Percentiles rank a stretch among this genome's conserved stretches.
phyloP scores from a whole-genome alignment of 2,113 vertebrate species.

The Alouatta palliata region DNA sequence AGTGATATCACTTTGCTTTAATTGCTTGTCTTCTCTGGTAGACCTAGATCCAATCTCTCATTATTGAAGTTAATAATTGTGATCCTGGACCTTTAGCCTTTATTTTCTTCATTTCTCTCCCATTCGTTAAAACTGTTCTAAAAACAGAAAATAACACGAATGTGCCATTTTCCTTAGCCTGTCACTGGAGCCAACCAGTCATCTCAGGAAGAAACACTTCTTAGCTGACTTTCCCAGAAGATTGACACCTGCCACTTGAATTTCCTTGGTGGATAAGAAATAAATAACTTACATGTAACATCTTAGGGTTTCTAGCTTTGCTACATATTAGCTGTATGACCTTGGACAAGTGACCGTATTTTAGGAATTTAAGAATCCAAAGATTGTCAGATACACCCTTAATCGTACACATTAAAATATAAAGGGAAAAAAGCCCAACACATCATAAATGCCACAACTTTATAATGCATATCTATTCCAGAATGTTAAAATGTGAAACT shows the following conservation, averaged over 20 bases:
- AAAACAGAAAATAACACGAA: constrained; percentile 6
- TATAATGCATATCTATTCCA: background rate
- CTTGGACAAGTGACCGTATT: constrained; percentile 15
- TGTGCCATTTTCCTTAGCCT: background rate
- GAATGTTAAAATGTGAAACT: constrained; percentile 32
- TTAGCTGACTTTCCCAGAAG: background rate
- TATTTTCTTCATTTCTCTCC: background rate
- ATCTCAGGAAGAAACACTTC: background rate
- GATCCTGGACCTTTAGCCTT: background rate
- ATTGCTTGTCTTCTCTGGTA: background rate
- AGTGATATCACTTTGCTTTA: background rate
- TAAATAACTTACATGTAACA: background rate
- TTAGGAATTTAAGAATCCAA: constrained; percentile 2
- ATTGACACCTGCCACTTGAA: background rate
- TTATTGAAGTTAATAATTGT: background rate
- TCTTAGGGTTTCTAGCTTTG: background rate
- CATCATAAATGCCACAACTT: constrained; percentile 7
- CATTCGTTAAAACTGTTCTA: constrained; percentile 16
- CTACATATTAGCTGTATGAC: background rate
- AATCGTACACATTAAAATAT: background rate
- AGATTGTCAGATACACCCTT: background rate
- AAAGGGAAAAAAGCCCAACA: background rate
- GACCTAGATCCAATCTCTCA: background rate
- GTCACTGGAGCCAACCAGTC: background rate
- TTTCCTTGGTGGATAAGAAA: constrained; percentile 37